Evolutionary conservation across 2,113 vertebrate species (phyloP).

Genomic region (Platichthys flesus): DNA sequence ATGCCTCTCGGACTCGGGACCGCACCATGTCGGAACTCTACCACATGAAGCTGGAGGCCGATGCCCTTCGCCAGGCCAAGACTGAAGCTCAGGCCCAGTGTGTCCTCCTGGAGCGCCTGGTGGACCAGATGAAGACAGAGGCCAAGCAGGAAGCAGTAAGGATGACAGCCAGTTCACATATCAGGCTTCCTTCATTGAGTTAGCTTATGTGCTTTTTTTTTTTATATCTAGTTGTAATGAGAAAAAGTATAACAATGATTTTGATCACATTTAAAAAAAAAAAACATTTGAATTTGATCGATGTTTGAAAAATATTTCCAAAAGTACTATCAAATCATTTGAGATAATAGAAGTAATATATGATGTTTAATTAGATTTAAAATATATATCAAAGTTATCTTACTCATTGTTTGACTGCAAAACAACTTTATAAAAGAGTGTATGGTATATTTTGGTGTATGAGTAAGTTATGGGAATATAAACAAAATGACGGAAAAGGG

Average conservation of each 20-base stretch:
- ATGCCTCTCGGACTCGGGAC: constrained; percentile 91
- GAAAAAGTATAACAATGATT: too few species aligned
- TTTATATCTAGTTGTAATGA: too few species aligned
- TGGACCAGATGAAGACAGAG: constrained; percentile 81
- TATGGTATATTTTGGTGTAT: not conserved
- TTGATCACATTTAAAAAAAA: too few species aligned
- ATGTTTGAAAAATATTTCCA: too few species aligned
- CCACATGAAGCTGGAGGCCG: constrained; percentile 87
- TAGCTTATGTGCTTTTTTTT: too few species aligned
- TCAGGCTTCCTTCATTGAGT: not conserved
- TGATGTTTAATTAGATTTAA: too few species aligned
- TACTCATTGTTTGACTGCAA: too few species aligned
- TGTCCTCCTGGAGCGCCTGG: constrained; percentile 71
- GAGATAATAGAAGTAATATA: too few species aligned
- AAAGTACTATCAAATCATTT: too few species aligned
- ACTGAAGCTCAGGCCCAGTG: constrained; percentile 86
- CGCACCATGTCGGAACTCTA: constrained; percentile 96
- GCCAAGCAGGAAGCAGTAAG: constrained; percentile 86
- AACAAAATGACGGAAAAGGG: constrained; percentile 2
- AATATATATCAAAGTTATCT: too few species aligned
- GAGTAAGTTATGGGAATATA: not conserved
- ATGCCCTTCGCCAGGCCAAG: constrained; percentile 81
- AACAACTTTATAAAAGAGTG: not conserved
- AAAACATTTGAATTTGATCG: too few species aligned
- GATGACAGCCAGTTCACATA: too few species aligned